Conservation (phyloP, 2,797 vertebrate species). For the Sebastiscus albofasciatus region DNA sequence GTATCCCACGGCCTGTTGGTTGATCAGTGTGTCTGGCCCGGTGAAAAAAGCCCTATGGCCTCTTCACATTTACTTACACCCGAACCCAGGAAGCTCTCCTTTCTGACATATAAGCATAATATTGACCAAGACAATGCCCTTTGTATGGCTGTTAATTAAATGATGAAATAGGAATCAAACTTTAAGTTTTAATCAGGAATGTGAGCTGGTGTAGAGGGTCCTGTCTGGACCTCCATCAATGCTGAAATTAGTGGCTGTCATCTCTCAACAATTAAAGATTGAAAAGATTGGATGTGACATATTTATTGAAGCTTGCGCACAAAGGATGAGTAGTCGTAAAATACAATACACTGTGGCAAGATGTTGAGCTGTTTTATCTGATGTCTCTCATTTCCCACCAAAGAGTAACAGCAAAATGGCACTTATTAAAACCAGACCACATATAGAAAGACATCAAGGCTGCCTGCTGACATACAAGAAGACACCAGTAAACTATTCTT, state of each 20-base stretch:
- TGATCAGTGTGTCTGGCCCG: slow-evolving; percentile 60
- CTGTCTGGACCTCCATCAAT: slow-evolving; percentile 29
- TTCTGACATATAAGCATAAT: slow-evolving; percentile 43
- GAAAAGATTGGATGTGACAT: not conserved
- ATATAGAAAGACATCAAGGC: not conserved
- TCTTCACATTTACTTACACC: slow-evolving; percentile 63
- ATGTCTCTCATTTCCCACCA: not conserved
- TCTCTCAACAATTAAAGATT: not conserved
- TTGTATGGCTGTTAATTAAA: slow-evolving; percentile 63
- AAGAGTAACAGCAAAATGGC: not conserved
- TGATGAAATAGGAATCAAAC: slow-evolving; percentile 59
- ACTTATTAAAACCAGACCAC: slow-evolving; percentile 16
- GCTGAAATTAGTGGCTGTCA: not conserved
- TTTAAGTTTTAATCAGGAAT: slow-evolving; percentile 56
- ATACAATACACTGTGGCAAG: not conserved
- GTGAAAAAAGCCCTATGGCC: slow-evolving; percentile 53
- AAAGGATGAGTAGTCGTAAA: not conserved
- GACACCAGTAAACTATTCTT: not conserved
- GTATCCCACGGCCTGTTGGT: slow-evolving; percentile 57
- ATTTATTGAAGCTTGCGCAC: not conserved
- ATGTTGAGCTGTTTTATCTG: not conserved
- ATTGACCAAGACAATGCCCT: slow-evolving; percentile 58
- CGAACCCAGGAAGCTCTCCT: slow-evolving; percentile 12
- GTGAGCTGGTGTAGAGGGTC: slow-evolving; percentile 35
- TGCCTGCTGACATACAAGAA: not conserved